These are phyloP conservation scores for Silurus meridionalis DNA, from an alignment of 2,113 vertebrate species.

Conservation along the genomic window DNA sequence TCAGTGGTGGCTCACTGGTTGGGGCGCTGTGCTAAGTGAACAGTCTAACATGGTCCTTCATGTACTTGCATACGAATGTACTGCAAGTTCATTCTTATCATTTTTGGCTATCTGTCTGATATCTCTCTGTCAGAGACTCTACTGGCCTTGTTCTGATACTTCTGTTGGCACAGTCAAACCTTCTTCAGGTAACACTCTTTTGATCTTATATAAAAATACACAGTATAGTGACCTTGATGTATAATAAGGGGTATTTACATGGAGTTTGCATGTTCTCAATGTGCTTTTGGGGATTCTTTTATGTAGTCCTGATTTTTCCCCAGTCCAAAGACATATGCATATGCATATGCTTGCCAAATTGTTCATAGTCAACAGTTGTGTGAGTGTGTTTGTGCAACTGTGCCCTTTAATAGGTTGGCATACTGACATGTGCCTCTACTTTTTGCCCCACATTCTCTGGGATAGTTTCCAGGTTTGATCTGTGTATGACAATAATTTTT, in stretches of 20 bases:
- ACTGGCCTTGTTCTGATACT: constrained; percentile 13
- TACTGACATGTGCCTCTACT: no score
- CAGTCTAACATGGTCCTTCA: background rate
- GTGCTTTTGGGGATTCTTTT: no score
- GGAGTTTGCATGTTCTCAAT: no score
- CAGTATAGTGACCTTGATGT: background rate
- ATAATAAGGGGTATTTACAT: background rate
- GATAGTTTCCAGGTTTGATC: no score
- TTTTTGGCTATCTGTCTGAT: background rate
- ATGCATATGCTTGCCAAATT: no score
- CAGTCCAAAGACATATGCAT: no score
- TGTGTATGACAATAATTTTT: no score
- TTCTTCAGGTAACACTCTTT: constrained; percentile 18
- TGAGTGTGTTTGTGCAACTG: no score
- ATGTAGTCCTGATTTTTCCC: no score
- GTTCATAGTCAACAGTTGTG: no score
- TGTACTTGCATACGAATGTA: background rate
- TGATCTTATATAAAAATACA: background rate
- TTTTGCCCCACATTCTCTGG: no score
- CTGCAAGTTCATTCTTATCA: background rate
- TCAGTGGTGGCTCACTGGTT: background rate
- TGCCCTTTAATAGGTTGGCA: no score
- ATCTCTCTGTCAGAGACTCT: constrained; percentile 3
- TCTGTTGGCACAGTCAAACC: background rate
- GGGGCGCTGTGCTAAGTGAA: background rate